phyloP scores from a whole-genome alignment of 2,797 vertebrate species.

The Poeciliopsis paucimaculata region DNA sequence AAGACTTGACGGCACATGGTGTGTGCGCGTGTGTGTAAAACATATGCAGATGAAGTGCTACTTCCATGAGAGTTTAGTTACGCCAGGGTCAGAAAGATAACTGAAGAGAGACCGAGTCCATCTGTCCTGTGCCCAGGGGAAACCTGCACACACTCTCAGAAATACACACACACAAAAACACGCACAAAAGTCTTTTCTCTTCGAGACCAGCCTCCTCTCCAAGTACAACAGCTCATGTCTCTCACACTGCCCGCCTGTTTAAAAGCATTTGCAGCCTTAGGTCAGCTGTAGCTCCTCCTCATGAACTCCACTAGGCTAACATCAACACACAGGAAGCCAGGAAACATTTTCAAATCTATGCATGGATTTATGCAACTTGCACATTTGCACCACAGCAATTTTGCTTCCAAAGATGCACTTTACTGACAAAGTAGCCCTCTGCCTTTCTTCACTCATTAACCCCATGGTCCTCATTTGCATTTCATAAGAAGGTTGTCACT shows the following conservation, averaged over 20 bases:
- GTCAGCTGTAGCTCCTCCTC: conserved; percentile 50
- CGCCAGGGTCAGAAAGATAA: conserved; percentile 64
- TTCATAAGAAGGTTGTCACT: conserved; percentile 78
- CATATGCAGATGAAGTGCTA: conserved; percentile 20
- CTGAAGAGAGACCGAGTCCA: conserved; percentile 64
- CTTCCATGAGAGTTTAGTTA: conserved; percentile 58
- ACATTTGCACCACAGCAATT: conserved; percentile 34
- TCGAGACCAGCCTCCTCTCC: conserved; percentile 42
- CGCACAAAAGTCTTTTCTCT: conserved; percentile 38
- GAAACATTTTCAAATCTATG: conserved; percentile 13
- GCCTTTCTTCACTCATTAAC: conserved; percentile 83
- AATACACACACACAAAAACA: conserved; percentile 7
- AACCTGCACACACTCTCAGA: conserved; percentile 32
- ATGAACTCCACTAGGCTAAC: conserved; percentile 34
- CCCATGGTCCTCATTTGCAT: conserved; percentile 87
- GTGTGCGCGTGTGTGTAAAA: neutral
- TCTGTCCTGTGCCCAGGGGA: conserved; percentile 65
- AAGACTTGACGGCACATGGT: neutral
- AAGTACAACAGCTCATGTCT: conserved; percentile 45
- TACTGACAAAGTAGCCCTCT: conserved; percentile 58
- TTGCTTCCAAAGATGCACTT: conserved; percentile 57
- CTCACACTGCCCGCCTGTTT: conserved; percentile 63
- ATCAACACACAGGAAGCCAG: conserved; percentile 29
- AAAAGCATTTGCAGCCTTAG: conserved; percentile 73
- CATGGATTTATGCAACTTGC: conserved; percentile 11